phyloP scores from a whole-genome alignment of 2,888 invertebrate species.

The Drosophila setosimentum region DNA sequence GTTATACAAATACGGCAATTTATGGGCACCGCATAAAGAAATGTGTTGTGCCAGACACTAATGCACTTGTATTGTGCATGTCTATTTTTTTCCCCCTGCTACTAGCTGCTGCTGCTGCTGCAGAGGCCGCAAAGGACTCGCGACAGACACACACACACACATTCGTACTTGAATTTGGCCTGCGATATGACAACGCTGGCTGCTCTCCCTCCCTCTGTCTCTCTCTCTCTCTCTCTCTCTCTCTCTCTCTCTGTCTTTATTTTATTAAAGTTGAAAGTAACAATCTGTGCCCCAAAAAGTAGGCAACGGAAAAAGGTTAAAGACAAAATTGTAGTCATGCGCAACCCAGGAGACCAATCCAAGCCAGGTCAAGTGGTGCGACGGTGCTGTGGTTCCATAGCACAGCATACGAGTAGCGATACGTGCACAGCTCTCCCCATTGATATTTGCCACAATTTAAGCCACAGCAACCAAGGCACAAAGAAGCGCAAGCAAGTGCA shows the following conservation, averaged over 20 bases:
- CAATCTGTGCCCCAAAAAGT: constrained; percentile 40
- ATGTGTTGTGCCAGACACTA: constrained; percentile 74
- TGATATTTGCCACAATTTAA: constrained; percentile 18
- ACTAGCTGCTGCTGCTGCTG: constrained; percentile 18
- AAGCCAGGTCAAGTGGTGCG: constrained; percentile 5
- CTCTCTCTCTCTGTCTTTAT: background rate
- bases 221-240: constrained; percentile 18
- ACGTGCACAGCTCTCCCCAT: constrained; percentile 22
- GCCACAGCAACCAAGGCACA: constrained; percentile 5
- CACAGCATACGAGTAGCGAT: constrained; percentile 11
- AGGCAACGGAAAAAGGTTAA: constrained; percentile 49
- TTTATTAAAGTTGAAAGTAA: constrained; percentile 24
- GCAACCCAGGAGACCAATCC: constrained; percentile 7
- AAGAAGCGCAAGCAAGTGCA: background rate
- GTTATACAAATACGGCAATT: constrained; percentile 77
- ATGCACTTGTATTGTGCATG: constrained; percentile 78
- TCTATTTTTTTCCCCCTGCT: constrained; percentile 25
- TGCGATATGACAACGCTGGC: constrained; percentile 28
- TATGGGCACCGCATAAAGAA: constrained; percentile 75
- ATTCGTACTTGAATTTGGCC: constrained; percentile 10
- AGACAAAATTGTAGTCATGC: constrained; percentile 24
- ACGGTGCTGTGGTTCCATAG: background rate
- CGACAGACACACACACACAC: constrained; percentile 6
- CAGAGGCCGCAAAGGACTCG: constrained; percentile 27
- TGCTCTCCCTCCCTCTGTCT: constrained; percentile 29